Base-by-base conservation (phyloP, 1,140 invertebrate genomes). In the Aphelinus certus region DNA sequence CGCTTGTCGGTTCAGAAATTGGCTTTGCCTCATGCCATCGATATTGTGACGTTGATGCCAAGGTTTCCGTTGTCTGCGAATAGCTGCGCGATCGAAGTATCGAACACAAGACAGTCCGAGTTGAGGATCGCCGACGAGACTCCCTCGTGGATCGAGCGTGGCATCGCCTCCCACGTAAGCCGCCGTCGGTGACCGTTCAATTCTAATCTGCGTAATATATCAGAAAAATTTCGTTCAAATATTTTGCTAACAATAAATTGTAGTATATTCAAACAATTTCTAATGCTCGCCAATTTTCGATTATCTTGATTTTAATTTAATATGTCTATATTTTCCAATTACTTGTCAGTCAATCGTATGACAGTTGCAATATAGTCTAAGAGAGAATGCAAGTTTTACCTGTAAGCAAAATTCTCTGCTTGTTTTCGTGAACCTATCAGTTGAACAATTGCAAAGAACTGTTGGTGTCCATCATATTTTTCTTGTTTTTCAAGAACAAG, bases 61-160 rank as follows among this genome's bases (percentile, higher is more conserved):
- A 99, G 91, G 89, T 99, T 99, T 4, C 98, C 98, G 89, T 99
- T 99, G 85, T 99, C 98, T 42, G 98, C 97, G 91, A 99, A 99
- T 58, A 99, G 89, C 87, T 99, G 96, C 72, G 98, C 98, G 86
- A 99, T 97, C 69, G 95, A 96, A 47, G 97, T 98, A 87, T 99
- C 98, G 89, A 99, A 99, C 58, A 99, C 97, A 64, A 99, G 92
- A 88, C 98, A 99, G 89, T 99, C 98, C 64, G 97, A 98, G 83
- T 97, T 98, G 85, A 97, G 92, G 79, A 99, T 99, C n/a, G 98
- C 97, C 42, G 95, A 96, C 53, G 97, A 96, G 4, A 99, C 97
- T 63, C 98, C 98, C 90, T 99, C 98, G 82, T 99, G 97, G 82
- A 99, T 99, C 65, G 96, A 98, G 55, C 97, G 90, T 1, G 98